phyloP scores from a whole-genome alignment of 2,113 vertebrate genomes.

The Hydropotes inermis region DNA sequence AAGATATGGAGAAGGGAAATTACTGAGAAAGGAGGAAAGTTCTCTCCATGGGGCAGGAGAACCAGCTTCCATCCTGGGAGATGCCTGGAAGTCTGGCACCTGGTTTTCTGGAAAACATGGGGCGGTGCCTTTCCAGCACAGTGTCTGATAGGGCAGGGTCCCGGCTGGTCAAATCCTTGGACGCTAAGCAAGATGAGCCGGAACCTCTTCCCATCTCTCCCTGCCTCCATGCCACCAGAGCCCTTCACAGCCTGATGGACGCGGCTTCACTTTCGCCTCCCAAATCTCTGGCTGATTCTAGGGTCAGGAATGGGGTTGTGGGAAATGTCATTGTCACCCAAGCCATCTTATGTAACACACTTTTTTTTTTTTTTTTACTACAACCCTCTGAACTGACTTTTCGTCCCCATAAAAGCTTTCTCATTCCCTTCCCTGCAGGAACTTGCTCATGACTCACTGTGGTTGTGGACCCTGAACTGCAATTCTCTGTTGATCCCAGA shows the following conservation, averaged over 20 bases:
- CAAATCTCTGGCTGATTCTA: background rate
- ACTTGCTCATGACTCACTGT: background rate
- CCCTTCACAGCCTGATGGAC: background rate
- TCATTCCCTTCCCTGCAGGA: background rate
- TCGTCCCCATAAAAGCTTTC: background rate
- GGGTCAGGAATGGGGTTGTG: background rate
- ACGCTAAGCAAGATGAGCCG: fast-evolving
- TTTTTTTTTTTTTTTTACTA: background rate
- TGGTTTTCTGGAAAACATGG: background rate
- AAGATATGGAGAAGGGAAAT: background rate
- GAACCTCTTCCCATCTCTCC: background rate
- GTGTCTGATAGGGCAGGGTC: background rate
- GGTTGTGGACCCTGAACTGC: background rate
- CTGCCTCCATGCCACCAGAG: background rate
- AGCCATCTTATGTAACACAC: background rate
- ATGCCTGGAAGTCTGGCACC: background rate
- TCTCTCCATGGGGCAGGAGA: background rate
- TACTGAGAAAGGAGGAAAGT: background rate
- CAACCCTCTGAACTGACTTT: background rate
- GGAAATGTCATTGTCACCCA: background rate
- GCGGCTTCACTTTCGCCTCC: background rate
- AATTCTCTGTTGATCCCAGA: background rate
- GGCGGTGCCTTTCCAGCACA: background rate
- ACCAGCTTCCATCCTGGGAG: background rate
- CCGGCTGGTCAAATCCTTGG: background rate